phyloP scores from a whole-genome alignment of 2,113 vertebrate species.

The Balaenoptera acutorostrata region DNA sequence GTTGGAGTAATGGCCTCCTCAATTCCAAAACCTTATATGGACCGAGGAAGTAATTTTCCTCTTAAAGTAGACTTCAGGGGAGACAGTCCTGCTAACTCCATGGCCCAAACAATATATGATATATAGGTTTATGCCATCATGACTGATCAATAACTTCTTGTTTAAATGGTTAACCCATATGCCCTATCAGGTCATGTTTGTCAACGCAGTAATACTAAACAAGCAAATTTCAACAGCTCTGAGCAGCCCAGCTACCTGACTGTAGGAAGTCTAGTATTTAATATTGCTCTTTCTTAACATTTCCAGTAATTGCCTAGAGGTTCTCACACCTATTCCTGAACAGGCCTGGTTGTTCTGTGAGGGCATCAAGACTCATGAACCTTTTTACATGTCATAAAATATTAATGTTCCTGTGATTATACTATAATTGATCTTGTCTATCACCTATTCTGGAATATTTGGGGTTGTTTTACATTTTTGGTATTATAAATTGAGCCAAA shows the following conservation, averaged over 20 bases:
- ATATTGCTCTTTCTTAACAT: neutral
- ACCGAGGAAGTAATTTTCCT: neutral
- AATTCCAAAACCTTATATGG: neutral
- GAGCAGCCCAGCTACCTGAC: neutral
- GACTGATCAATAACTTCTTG: neutral
- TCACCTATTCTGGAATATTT: neutral
- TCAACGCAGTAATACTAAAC: neutral
- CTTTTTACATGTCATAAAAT: neutral
- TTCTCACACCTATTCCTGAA: neutral
- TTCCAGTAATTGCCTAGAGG: neutral
- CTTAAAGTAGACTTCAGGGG: neutral
- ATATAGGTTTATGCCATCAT: neutral
- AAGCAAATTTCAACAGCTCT: neutral
- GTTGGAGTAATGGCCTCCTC: neutral
- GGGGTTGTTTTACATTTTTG: neutral
- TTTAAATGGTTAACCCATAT: neutral
- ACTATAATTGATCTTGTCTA: neutral
- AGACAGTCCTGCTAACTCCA: neutral
- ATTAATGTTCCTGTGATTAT: neutral
- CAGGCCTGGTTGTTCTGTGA: neutral
- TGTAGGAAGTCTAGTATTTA: neutral
- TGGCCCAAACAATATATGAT: neutral
- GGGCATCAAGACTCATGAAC: neutral
- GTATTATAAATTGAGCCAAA: neutral
- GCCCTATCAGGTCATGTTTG: neutral